Base-by-base conservation (phyloP, 2,797 vertebrate species). In the Artibeus jamaicensis region DNA sequence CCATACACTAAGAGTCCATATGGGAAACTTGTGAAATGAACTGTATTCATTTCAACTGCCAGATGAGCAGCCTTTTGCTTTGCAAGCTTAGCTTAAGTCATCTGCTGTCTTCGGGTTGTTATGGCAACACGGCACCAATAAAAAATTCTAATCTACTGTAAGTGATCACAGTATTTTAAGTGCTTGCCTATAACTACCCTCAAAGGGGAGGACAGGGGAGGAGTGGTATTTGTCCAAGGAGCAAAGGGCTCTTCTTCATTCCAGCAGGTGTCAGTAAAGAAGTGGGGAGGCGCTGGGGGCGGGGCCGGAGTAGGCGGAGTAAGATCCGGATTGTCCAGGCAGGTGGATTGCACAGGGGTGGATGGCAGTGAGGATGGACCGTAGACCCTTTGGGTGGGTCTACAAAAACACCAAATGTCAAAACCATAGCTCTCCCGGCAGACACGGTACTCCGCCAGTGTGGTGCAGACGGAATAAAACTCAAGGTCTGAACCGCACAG, bases 21-120 rank as follows among this genome's bases (percentile, higher is more conserved):
- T 99, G 99, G 99, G 98, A 98, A 98, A 98, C 98, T 98, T 98
- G 98, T 98, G 98, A 99, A 98, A 98, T 99, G 98, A 99, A 99
- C 98, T 98, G 98, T 98, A 98, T 98, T 99, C 98, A 98, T 98
- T 99, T 98, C 98, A 99, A 98, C 98, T 98, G 98, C 98, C 99
- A 99, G 98, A 98, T 98, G 99, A 99, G 98, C 98, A 98, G 98
- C 98, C 98, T 98, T 98, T 98, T 98, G 98, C 98, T 98, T 98
- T 98, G 98, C 98, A 98, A 98, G 98, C 98, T 98, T 98, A 98
- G 98, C 98, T 98, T 99, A 98, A 98, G 98, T 98, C 98, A 99
- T 99, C 98, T 99, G 98, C 98, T 98, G 98, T 98, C 98, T 98
- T 98, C 98, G 81, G 97, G 98, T 99, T 98, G 98, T 98, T 98